Evolutionary conservation across 2,113 vertebrate genomes (phyloP).

Genomic region (Hippocampus guttulatus): DNA sequence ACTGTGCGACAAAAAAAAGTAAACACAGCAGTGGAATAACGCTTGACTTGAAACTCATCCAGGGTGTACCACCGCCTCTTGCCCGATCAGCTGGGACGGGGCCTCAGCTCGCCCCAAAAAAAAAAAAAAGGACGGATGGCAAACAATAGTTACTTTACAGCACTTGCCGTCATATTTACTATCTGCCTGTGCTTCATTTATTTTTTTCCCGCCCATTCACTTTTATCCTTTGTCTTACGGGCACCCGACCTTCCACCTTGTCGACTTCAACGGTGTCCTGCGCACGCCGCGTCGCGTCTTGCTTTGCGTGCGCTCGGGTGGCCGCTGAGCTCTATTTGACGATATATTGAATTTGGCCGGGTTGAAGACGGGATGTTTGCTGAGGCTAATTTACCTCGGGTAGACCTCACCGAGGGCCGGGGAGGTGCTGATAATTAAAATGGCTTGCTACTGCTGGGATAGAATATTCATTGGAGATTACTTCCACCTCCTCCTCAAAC

Average conservation of each 20-base stretch:
- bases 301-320: background rate
- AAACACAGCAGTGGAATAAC: too few relatives aligned
- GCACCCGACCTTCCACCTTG: background rate
- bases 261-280: constrained; percentile 1
- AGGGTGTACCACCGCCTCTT: too few relatives aligned
- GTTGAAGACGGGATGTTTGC: constrained; percentile 52
- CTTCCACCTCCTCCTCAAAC: constrained; percentile 40
- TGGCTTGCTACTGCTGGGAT: constrained; percentile 48
- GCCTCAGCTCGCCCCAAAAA: too few relatives aligned
- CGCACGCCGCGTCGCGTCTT: background rate
- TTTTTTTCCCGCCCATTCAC: too few relatives aligned
- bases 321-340: constrained; percentile 58
- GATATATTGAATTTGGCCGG: constrained; percentile 48
- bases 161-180: too few relatives aligned
- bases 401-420: constrained; percentile 41
- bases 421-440: constrained; percentile 67
- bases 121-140: too few relatives aligned
- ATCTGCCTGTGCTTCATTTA: too few relatives aligned
- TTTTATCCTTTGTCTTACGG: too few relatives aligned
- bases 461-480: constrained; percentile 63
- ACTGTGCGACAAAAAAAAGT: too few relatives aligned
- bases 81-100: too few relatives aligned
- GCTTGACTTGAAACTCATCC: too few relatives aligned
- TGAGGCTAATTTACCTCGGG: constrained; percentile 56
- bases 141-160: too few relatives aligned